phyloP scores from a whole-genome alignment of 1,140 invertebrate species.

The Drosophila yakuba region DNA sequence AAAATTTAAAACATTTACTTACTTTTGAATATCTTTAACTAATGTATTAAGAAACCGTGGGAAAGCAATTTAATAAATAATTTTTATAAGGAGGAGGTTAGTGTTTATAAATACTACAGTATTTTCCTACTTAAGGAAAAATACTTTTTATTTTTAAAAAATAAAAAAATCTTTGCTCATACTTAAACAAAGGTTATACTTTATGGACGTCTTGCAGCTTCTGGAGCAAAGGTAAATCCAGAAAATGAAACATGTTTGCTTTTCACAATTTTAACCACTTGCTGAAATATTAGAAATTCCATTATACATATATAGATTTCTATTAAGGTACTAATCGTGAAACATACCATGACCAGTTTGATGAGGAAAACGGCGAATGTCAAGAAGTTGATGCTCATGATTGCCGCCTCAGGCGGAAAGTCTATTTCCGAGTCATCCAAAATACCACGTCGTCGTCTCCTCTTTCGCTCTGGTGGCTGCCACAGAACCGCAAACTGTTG shows the following conservation, averaged over 20 bases:
- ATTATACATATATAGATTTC: neutral
- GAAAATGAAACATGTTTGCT: slow-evolving; percentile 81
- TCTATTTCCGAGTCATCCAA: slow-evolving; percentile 87
- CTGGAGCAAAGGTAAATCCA: slow-evolving; percentile 57
- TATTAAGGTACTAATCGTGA: neutral
- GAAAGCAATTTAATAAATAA: no score
- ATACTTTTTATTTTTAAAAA: neutral
- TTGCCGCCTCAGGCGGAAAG: slow-evolving; percentile 92
- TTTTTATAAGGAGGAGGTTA: no score
- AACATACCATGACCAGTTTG: slow-evolving; percentile 91
- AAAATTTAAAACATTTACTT: neutral
- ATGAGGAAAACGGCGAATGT: slow-evolving; percentile 93
- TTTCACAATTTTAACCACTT: slow-evolving; percentile 85
- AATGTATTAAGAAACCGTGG: no score
- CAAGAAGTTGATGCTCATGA: slow-evolving; percentile 92
- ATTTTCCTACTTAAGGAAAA: neutral
- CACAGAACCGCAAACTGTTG: slow-evolving; percentile 69
- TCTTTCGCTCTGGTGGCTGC: slow-evolving; percentile 64
- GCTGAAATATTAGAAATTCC: slow-evolving; percentile 72
- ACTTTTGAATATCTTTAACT: no score
- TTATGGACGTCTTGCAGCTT: slow-evolving; percentile 38
- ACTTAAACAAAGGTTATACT: neutral
- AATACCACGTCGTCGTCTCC: slow-evolving; percentile 63
- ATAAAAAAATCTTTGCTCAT: neutral
- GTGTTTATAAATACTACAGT: neutral